Conservation (phyloP, 1,140 invertebrate species). For the Trichogramma pretiosum region DNA sequence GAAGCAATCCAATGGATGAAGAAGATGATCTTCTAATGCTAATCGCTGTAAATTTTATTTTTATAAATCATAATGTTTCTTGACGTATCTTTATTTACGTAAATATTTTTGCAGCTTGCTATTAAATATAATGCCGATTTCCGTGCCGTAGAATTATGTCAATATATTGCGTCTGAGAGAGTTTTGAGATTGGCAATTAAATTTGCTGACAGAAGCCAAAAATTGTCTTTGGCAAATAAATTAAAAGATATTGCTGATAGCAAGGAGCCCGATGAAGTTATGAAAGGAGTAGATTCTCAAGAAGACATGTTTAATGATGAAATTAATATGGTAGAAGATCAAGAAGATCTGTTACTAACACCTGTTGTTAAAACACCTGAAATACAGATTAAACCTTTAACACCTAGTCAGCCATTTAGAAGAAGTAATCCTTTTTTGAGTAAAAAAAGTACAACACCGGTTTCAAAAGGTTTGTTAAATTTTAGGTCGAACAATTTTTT, state of each 20-base stretch:
- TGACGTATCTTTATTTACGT: neutral
- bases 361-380: constrained; percentile 18
- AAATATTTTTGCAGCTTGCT: constrained; percentile 44
- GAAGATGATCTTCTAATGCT: constrained; percentile 78
- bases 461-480: constrained; percentile 19
- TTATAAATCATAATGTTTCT: too few species aligned
- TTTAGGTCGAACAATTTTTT: neutral
- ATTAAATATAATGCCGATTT: constrained; percentile 76
- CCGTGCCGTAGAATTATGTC: constrained; percentile 77
- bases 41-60: constrained; percentile 64
- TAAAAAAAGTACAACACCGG: constrained; percentile 27
- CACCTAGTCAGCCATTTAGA: constrained; percentile 23
- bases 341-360: constrained; percentile 29
- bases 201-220: constrained; percentile 69
- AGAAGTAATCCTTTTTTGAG: constrained; percentile 35
- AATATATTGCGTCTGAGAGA: constrained; percentile 67
- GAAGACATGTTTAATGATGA: constrained; percentile 31
- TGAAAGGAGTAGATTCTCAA: constrained; percentile 21
- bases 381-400: constrained; percentile 36
- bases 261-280: constrained; percentile 31
- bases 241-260: constrained; percentile 44
- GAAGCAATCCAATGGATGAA: constrained; percentile 51
- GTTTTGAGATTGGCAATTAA: constrained; percentile 77
- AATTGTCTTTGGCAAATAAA: constrained; percentile 68
- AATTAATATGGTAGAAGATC: constrained; percentile 31